These are phyloP conservation scores for Subanguina moxae DNA, from an alignment of 1,140 invertebrate genomes.

Conservation along the genomic window DNA sequence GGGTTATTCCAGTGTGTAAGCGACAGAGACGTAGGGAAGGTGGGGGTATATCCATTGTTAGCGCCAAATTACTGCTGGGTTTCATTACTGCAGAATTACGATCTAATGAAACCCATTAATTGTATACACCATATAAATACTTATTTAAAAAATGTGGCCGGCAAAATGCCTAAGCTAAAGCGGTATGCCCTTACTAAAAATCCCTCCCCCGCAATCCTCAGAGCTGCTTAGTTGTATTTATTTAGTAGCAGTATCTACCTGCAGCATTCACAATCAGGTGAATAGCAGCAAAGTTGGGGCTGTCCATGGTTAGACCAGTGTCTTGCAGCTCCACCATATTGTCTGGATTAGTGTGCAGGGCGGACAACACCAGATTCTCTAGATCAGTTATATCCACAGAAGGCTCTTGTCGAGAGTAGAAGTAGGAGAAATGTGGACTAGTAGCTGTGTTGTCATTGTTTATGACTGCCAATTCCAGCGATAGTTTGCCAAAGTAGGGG, in stretches of 20 bases:
- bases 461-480: not conserved
- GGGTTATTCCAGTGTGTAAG: no score
- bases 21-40: no score
- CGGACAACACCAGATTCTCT: not conserved
- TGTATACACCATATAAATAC: no score
- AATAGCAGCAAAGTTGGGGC: conserved; percentile 18
- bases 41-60: no score
- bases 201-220: no score
- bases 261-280: conserved; percentile 10
- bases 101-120: no score
- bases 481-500: not conserved
- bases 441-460: not conserved
- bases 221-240: not conserved
- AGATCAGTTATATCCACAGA: conserved; percentile 4
- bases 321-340: conserved; percentile 6
- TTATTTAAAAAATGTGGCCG: no score
- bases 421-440: not conserved
- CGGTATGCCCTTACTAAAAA: no score
- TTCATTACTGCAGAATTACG: no score
- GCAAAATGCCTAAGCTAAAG: no score
- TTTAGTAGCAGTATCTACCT: not conserved
- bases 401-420: conserved; percentile 5
- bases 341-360: not conserved
- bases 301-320: not conserved
- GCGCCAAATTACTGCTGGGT: no score